Conservation (phyloP, 35 echinoderm and acorn worm species). For the Ophioderma brevispina region DNA sequence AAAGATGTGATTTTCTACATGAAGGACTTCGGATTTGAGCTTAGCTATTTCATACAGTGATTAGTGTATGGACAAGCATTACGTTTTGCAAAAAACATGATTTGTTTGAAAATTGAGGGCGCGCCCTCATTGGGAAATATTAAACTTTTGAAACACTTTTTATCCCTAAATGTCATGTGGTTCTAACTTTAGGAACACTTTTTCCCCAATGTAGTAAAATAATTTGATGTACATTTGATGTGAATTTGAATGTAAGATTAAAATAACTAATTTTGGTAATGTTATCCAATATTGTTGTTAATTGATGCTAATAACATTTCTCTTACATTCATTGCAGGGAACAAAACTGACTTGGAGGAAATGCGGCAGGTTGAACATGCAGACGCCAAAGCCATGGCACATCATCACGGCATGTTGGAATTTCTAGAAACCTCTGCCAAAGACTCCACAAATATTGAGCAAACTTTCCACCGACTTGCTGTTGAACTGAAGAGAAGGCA, state of each 20-base stretch:
- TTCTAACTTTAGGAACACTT: too few relatives aligned
- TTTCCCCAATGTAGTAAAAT: not conserved
- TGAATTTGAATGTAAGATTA: not conserved
- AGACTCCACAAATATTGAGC: slow-evolving; percentile 96
- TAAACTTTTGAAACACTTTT: too few relatives aligned
- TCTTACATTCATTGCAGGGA: slow-evolving; percentile 79
- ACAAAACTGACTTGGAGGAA: slow-evolving; percentile 92
- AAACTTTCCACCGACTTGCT: slow-evolving; percentile 81
- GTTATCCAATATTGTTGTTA: too few relatives aligned
- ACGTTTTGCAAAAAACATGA: too few relatives aligned
- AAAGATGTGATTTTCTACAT: too few relatives aligned
- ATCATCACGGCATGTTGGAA: slow-evolving; percentile 86
- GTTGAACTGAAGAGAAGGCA: slow-evolving; percentile 84
- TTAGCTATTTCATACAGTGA: too few relatives aligned
- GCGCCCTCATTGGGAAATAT: too few relatives aligned
- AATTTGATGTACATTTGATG: not conserved
- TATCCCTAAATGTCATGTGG: too few relatives aligned
- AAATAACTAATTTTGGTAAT: not conserved
- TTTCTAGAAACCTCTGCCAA: slow-evolving; percentile 97
- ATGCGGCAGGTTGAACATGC: slow-evolving; percentile 76
- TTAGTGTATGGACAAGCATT: too few relatives aligned
- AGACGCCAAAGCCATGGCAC: slow-evolving; percentile 80
- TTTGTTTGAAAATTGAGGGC: too few relatives aligned
- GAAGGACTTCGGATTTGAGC: too few relatives aligned
- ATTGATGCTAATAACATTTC: too few relatives aligned